A percentile compares a stretch with the other conserved stretches of the same genome.
Evolutionary conservation across 2,113 vertebrate species (phyloP).

Genomic region (Coptodon bakossiorum): DNA sequence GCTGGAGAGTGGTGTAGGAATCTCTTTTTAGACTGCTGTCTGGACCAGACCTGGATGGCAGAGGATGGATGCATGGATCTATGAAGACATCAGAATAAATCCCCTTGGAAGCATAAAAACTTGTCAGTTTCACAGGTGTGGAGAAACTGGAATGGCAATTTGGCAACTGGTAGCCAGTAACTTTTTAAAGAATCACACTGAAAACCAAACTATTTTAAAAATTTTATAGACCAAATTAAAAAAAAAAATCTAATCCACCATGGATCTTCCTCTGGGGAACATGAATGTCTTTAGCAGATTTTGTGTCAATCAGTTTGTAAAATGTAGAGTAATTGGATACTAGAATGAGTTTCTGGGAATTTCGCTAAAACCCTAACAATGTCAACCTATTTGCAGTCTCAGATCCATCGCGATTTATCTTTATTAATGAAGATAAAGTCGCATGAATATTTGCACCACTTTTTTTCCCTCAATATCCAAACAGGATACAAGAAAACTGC

Average conservation of each 20-base stretch:
- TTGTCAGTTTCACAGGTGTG: not conserved
- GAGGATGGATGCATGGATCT: not conserved
- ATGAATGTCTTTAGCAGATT: not conserved
- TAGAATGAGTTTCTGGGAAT: not conserved
- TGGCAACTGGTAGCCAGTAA: not conserved
- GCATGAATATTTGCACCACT: not conserved
- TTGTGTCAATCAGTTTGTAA: not conserved
- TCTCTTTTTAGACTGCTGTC: not conserved
- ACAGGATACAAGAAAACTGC: not conserved
- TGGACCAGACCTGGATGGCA: not conserved
- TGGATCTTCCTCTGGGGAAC: not conserved
- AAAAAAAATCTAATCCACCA: not conserved
- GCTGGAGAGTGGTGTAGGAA: not conserved
- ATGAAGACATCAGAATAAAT: not conserved
- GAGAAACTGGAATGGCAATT: not conserved
- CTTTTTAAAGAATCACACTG: not conserved
- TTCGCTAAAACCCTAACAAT: not conserved
- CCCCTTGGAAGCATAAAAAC: not conserved
- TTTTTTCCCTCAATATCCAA: not conserved
- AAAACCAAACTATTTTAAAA: not conserved
- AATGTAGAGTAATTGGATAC: not conserved
- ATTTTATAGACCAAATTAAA: not conserved
- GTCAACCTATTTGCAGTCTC: not conserved
- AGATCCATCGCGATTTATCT: not conserved
- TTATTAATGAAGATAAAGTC: not conserved